Base-by-base conservation (phyloP, 2,888 invertebrate genomes). In the Harpagoxenus sublaevis region DNA sequence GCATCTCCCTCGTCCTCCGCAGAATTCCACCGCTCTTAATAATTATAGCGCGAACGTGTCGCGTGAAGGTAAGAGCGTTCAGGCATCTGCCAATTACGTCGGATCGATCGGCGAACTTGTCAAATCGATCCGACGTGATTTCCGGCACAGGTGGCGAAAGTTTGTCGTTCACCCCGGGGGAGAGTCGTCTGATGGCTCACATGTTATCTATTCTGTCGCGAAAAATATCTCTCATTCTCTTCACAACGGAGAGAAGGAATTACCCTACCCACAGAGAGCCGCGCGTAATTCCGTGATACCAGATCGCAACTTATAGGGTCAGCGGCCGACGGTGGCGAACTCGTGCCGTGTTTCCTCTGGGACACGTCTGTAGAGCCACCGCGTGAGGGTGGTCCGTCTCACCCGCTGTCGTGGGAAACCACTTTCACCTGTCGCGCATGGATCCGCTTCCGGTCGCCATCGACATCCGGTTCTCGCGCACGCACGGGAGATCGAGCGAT, bases 391-490 rank as follows among this genome's bases (percentile, higher is more conserved):
- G 35, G 18, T 79, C 8, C 12, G 18, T 12, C 15, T 15, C 2
- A 45, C 45, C 31, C 28, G 48, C 31, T 35, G 12, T 45, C 18
- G 45, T n/a, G 28, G 12, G 12, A 68, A 4, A 28, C 1, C 78
- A 55, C 71, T 79, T 57, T 57, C 73, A 71, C 60, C 60, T 23
- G 57, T 79, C 71, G 48, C 60, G 45, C 35, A 10, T 3, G 23
- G 35, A 60, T 71, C 28, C 12, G 18, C 15, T 8, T 15, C 8
- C n/a, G 15, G 0, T 9, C 9, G 8, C n/a, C 6, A 35, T 15
- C 12, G 35, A 15, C 18, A 23, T 28, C 5, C 48, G 10, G 15
- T 23, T 79, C 35, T 12, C 71, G 35, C 23, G 35, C 23, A 6
- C 31, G 23, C 35, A 45, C 12, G 23, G 2, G 48, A 4, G 39